phyloP scores from a whole-genome alignment of 2,797 vertebrate genomes.

The Stomatorhinus walkeri region DNA sequence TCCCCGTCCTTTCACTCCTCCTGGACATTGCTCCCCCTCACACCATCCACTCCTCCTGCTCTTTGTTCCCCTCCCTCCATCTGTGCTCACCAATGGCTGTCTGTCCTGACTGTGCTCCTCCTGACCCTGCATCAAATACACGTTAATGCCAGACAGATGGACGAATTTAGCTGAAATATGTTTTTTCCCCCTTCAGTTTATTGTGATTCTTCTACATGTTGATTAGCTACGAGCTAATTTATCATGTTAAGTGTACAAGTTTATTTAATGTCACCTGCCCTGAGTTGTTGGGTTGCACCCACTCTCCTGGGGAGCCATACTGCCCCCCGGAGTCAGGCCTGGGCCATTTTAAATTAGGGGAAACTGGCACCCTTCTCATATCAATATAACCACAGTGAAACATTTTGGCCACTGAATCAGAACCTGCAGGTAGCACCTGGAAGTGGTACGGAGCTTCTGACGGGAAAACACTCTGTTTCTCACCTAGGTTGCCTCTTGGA shows the following conservation, averaged over 20 bases:
- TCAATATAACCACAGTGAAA: not conserved
- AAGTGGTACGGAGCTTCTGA: not conserved
- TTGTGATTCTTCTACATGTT: not conserved
- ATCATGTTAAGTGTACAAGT: not conserved
- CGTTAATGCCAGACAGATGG: not conserved
- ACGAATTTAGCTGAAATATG: not conserved
- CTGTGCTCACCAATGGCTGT: not conserved
- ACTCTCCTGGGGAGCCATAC: not conserved
- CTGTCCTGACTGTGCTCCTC: not conserved
- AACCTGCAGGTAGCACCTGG: not conserved
- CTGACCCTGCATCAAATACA: not conserved
- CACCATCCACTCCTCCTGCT: not conserved
- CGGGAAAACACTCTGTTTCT: not conserved
- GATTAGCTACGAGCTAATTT: not conserved
- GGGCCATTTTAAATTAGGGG: not conserved
- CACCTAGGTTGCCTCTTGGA: conserved; percentile 89
- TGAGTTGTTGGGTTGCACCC: not conserved
- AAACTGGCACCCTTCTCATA: not conserved
- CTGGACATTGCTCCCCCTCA: not conserved
- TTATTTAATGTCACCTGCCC: not conserved
- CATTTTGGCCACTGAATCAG: not conserved
- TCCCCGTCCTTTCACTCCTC: not conserved
- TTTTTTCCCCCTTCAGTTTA: not conserved
- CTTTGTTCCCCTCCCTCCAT: not conserved
- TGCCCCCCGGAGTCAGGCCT: not conserved